Percentiles rank a stretch among this genome's conserved stretches.
phyloP scores from a whole-genome alignment of 2,113 vertebrate genomes.

The Eulemur rufifrons region DNA sequence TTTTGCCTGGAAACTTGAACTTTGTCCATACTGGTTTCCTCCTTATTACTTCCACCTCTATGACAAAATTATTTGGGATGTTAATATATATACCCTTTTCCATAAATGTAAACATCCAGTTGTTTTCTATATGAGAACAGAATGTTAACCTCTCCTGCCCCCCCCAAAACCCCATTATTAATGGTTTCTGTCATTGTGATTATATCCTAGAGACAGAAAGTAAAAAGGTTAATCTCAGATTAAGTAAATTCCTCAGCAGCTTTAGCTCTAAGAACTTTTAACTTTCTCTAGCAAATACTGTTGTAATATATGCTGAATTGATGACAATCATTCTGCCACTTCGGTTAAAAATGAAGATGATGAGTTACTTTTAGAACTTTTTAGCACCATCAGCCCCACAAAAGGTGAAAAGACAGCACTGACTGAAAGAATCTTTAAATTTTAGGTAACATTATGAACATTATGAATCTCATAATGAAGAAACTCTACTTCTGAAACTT shows the following conservation, averaged over 20 bases:
- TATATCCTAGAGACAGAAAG: slow-evolving; percentile 26
- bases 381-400: not conserved
- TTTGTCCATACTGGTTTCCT: slow-evolving; percentile 48
- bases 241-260: not conserved
- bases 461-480: not conserved
- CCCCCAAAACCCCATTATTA: not conserved
- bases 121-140: slow-evolving; percentile 18
- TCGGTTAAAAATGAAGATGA: not conserved
- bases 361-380: not conserved
- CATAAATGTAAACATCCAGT: slow-evolving; percentile 35
- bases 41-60: not conserved
- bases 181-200: not conserved
- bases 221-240: not conserved
- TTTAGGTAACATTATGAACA: not conserved
- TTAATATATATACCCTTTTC: not conserved
- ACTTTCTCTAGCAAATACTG: slow-evolving; percentile 33
- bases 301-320: not conserved
- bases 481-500: slow-evolving; percentile 18
- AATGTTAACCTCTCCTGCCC: not conserved
- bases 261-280: slow-evolving; percentile 40
- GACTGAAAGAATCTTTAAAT: slow-evolving; percentile 11
- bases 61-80: not conserved
- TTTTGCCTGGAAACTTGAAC: slow-evolving; percentile 27
- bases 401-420: slow-evolving; percentile 2
- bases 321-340: not conserved